Evolutionary conservation across 2,888 invertebrate species (phyloP).

Genomic region (Brachypterus glaber): DNA sequence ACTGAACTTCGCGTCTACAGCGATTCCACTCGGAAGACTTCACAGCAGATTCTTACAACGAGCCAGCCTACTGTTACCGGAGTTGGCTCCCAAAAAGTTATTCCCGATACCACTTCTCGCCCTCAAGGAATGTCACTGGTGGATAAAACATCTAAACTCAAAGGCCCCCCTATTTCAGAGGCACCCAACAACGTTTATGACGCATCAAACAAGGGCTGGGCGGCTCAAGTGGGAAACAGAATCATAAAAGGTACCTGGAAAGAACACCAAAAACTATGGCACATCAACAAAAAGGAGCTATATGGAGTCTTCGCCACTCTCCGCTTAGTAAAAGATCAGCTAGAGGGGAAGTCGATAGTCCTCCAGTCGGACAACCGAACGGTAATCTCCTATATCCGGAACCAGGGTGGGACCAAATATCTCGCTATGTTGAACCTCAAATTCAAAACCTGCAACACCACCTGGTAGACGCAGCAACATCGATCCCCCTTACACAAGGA

Average conservation of each 20-base stretch:
- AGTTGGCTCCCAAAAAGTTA: not conserved
- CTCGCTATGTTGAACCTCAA: conserved; percentile 1
- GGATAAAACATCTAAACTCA: not conserved
- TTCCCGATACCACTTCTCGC: not conserved
- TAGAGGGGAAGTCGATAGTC: conserved; percentile 11
- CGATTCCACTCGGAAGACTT: conserved; percentile 15
- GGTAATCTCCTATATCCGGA: conserved; percentile 10
- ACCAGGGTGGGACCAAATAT: conserved; percentile 12
- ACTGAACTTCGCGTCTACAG: conserved; percentile 14
- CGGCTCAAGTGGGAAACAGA: conserved; percentile 12
- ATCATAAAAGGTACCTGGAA: conserved; percentile 11
- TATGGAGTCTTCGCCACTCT: conserved; percentile 13
- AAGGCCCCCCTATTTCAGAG: conserved; percentile 1
- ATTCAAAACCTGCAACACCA: conserved; percentile 16
- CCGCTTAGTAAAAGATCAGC: not conserved
- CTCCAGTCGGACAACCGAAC: conserved; percentile 21
- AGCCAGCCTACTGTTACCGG: not conserved
- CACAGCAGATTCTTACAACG: conserved; percentile 6
- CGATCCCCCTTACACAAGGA: conserved; percentile 17
- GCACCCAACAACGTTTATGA: conserved; percentile 1
- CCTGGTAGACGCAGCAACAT: conserved; percentile 15
- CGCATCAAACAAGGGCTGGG: conserved; percentile 18
- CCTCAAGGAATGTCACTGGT: not conserved
- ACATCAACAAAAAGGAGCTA: conserved; percentile 19
- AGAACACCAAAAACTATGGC: conserved; percentile 13